These are phyloP conservation scores for Sebastes hopkinsi DNA, from an alignment of 2,797 vertebrate genomes.

Conservation along the genomic window DNA sequence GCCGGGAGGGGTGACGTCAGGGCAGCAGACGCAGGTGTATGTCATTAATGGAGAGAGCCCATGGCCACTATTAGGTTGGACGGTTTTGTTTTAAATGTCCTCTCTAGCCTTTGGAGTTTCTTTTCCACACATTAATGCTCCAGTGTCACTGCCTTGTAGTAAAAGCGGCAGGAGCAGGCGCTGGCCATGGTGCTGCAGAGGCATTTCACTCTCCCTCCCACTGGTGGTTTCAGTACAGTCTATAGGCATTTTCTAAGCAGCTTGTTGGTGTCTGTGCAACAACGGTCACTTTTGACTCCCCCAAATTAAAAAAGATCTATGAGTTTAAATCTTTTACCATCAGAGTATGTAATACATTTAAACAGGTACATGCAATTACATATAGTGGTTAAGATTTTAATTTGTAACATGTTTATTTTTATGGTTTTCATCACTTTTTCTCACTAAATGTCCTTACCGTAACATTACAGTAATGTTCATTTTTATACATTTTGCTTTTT, in stretches of 20 bases:
- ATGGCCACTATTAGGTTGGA: background rate
- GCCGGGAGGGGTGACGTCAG: constrained; percentile 31
- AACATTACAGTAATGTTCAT: too few species aligned
- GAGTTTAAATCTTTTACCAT: too few species aligned
- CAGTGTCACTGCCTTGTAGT: background rate
- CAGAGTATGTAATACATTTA: too few species aligned
- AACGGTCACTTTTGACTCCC: too few species aligned
- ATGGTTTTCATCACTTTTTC: too few species aligned
- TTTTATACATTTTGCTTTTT: too few species aligned
- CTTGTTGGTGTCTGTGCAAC: too few species aligned
- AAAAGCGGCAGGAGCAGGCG: background rate
- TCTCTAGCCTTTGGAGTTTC: background rate
- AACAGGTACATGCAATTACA: too few species aligned
- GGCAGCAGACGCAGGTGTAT: constrained; percentile 26
- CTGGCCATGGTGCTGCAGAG: constrained; percentile 73
- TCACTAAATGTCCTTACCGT: too few species aligned
- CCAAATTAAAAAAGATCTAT: too few species aligned
- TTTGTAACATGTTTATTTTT: too few species aligned
- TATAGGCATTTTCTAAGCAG: background rate
- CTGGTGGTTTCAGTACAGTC: background rate
- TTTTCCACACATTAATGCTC: background rate
- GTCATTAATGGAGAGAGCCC: constrained; percentile 15
- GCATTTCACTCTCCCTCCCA: background rate
- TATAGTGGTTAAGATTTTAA: too few species aligned
- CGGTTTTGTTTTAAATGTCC: constrained; percentile 13